Base-by-base conservation (phyloP, 2,888 invertebrate genomes). In the Sminthurinus aureus region DNA sequence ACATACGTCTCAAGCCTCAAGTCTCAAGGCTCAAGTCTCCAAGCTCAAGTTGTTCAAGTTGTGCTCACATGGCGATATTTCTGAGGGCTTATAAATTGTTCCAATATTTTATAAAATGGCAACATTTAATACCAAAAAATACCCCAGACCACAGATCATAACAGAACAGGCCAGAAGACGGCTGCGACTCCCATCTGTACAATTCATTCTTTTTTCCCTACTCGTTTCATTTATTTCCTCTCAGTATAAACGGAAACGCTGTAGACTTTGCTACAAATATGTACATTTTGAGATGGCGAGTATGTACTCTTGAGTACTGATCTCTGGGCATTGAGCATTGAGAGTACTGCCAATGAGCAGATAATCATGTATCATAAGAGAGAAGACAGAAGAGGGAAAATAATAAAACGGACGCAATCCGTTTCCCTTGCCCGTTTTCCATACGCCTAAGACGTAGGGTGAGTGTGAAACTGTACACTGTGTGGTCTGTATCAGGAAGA, bases 31-130 rank as follows among this genome's bases (percentile, higher is more conserved):
- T 11, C 52, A 52, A 52, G 13, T 11, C 52, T 52, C 52, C 52
- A n/a, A 38, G 13, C 58, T 58, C 58, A 58, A 58, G 52, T 52
- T 52, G 52, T 52, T 11, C 52, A 52, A 13, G 18, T 58, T 15
- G 13, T 58, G 58, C 58, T 58, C 15, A 58, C 38, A 38, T 38
- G 58, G 11, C 15, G 15, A n/a, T 64, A 13, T 64, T 4, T 64
- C 15, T n/a, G 4, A 26, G 71, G 22, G 26, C 71, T 71, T 71
- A 71, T 71, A 71, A 71, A 71, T 71, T 71, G 71, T 71, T 24
- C 20, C 71, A 71, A 71, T 71, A 71, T 71, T 71, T 71, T 71
- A 71, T 24, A 71, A 71, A 71, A 71, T 71, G 71, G 71, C 71
- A 71, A 71, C 71, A 71, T 71, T 71, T 71, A 71, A 24, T 22